Evolutionary conservation across 2,888 invertebrate species (phyloP).

Genomic region (Orthosia gracilis): DNA sequence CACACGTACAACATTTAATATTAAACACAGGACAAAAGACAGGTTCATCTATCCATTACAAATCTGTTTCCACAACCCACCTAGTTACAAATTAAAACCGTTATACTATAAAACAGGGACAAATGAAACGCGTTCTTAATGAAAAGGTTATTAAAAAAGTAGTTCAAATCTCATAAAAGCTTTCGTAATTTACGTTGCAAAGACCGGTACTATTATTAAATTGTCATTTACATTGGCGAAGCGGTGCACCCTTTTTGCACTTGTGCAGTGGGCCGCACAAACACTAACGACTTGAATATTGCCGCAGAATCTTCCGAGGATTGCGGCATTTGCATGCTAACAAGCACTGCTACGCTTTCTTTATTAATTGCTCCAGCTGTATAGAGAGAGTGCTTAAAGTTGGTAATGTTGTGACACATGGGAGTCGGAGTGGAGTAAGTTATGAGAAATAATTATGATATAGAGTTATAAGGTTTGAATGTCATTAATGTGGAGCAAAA

Average conservation of each 20-base stretch:
- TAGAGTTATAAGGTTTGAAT: background rate
- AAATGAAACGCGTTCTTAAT: constrained; percentile 47
- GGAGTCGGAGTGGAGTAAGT: constrained; percentile 11
- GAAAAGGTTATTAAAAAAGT: constrained; percentile 57
- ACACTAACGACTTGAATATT: constrained; percentile 86
- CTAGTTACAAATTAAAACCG: constrained; percentile 40
- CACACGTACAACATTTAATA: background rate
- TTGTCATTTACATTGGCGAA: constrained; percentile 71
- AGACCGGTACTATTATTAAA: constrained; percentile 72
- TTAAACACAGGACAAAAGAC: background rate
- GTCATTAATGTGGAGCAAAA: background rate
- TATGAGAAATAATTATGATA: background rate
- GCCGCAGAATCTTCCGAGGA: constrained; percentile 79
- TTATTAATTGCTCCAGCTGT: constrained; percentile 78
- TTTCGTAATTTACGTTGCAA: constrained; percentile 63
- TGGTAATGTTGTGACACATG: constrained; percentile 31
- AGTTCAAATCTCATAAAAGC: constrained; percentile 65
- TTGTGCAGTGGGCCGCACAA: constrained; percentile 77
- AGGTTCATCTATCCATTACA: background rate
- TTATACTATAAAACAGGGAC: constrained; percentile 42
- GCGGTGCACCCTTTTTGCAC: constrained; percentile 76
- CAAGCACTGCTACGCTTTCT: constrained; percentile 75
- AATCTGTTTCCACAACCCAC: constrained; percentile 9
- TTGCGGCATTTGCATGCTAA: constrained; percentile 84
- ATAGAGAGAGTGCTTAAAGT: constrained; percentile 32